These are phyloP conservation scores for Actenoides hombroni DNA, from an alignment of 2,113 vertebrate species.

Conservation along the genomic window DNA sequence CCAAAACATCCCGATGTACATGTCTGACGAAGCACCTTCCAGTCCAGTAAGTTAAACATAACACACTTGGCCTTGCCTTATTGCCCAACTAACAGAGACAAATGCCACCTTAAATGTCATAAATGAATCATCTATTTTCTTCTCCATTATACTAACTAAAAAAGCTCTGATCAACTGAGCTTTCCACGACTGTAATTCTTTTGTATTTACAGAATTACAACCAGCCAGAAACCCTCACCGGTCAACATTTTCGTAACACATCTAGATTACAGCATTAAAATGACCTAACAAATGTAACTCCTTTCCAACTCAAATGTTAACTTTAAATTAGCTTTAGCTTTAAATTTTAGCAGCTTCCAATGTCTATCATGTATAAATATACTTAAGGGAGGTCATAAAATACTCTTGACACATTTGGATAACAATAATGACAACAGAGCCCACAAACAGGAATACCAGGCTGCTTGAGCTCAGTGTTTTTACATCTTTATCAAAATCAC, in stretches of 20 bases:
- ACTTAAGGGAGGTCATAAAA: not conserved
- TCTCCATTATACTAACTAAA: conserved; percentile 8
- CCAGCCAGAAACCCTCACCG: not conserved
- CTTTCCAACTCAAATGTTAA: not conserved
- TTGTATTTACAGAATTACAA: not conserved
- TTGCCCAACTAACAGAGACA: not conserved
- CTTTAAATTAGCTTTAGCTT: not conserved
- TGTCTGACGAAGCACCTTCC: not conserved
- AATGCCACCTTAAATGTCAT: not conserved
- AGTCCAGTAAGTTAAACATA: not conserved
- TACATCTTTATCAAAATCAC: not conserved
- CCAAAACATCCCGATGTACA: not conserved
- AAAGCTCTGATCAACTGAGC: not conserved
- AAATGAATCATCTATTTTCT: not conserved
- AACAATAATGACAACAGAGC: not conserved
- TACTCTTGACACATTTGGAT: not conserved
- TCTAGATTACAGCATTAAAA: not conserved
- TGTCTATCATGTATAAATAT: not conserved
- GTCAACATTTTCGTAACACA: not conserved
- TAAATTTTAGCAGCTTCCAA: not conserved
- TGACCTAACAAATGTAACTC: not conserved
- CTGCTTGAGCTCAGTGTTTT: not conserved
- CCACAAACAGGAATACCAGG: not conserved
- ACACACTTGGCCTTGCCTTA: not conserved
- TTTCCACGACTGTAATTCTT: accelerated